Evolutionary conservation across 2,113 vertebrate species (phyloP), one percentile per base, ranked within the genome.

Genomic region (Oreocharis arfaki): DNA sequence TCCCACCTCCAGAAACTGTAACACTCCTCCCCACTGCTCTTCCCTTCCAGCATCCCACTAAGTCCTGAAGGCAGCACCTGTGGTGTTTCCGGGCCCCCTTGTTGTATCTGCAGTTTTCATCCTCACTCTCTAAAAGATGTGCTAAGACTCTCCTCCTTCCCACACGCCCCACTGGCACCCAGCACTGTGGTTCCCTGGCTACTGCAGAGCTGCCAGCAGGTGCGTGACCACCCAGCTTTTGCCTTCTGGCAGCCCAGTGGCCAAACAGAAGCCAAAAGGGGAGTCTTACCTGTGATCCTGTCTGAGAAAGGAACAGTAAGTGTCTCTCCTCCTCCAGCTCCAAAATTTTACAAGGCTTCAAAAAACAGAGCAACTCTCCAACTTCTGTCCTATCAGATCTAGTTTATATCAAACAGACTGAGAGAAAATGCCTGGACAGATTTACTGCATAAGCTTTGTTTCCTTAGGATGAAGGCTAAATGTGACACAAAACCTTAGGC

Each of bases 101-200:
- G 10, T 22, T 41, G 6, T 8, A 41, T 15, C 52, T 24, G 20
- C 47, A 30, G 11, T 33, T 84, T 61, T 50, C 50, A 75, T 22
- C 30, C 12, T 50, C 27, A 4, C 22, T 74, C 1, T 1, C 55
- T 27, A 17, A 15, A 70, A 26, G 39, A 22, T 1, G 16, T 6
- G 27, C 65, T 39, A 32, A 88, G 67, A 17, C 27, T 64, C 39
- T 1, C 27, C 53, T 56, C 44, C 44, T 76, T 60, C 83, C 47
- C 69, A 39, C 12, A 3, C 2, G 10, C 27, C 37, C 47, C 35
- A 4, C 44, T 21, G 28, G 55, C 64, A 53, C 23, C 15, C 50
- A 28, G 44, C 59, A 49, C 22, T 1, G 0, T 13, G 17, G 3
- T 32, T 20, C 15, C 26, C 17, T 0, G 0, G 73, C n/a, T 75